phyloP scores from a whole-genome alignment of 1,140 invertebrate genomes.

The Eumeta japonica region DNA sequence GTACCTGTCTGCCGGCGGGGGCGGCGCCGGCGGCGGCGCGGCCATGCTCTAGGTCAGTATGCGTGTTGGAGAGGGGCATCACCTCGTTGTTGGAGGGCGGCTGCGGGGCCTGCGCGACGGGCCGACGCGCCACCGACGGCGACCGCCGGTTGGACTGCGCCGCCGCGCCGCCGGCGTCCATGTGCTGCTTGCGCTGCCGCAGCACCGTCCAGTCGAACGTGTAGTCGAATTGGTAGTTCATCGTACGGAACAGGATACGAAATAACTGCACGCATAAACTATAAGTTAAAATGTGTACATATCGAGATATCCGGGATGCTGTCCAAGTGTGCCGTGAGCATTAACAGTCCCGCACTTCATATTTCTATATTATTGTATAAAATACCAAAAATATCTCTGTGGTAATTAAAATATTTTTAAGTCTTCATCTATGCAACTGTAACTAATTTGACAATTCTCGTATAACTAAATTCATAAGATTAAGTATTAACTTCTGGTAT shows the following conservation, averaged over 20 bases:
- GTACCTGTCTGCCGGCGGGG: slow-evolving; percentile 44
- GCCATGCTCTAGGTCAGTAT: slow-evolving; percentile 43
- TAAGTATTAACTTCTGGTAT: too few relatives aligned
- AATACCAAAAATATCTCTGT: too few relatives aligned
- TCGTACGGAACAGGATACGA: slow-evolving; percentile 96
- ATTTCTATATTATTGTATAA: too few relatives aligned
- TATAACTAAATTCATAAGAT: too few relatives aligned
- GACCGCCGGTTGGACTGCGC: slow-evolving; percentile 35
- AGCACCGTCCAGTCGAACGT: slow-evolving; percentile 99
- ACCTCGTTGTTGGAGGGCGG: slow-evolving; percentile 40
- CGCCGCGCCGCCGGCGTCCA: slow-evolving; percentile 23
- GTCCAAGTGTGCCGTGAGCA: too few relatives aligned
- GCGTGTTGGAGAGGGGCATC: too few relatives aligned
- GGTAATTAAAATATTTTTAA: too few relatives aligned
- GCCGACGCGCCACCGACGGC: slow-evolving; percentile 41
- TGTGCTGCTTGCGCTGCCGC: slow-evolving; percentile 74
- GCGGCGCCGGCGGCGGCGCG: slow-evolving; percentile 33
- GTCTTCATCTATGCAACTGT: too few relatives aligned
- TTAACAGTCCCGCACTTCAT: too few relatives aligned
- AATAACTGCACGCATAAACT: slow-evolving; percentile 78
- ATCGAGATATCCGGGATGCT: too few relatives aligned
- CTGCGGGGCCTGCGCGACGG: slow-evolving; percentile 34
- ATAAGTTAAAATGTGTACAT: too few relatives aligned
- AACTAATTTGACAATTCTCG: too few relatives aligned
- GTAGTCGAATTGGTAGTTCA: slow-evolving; percentile 99